Percentiles rank a stretch among this genome's conserved stretches.
Evolutionary conservation across 92 coral and sea anemone genomes (phyloP).

Genomic region (Epizoanthus fatuus): DNA sequence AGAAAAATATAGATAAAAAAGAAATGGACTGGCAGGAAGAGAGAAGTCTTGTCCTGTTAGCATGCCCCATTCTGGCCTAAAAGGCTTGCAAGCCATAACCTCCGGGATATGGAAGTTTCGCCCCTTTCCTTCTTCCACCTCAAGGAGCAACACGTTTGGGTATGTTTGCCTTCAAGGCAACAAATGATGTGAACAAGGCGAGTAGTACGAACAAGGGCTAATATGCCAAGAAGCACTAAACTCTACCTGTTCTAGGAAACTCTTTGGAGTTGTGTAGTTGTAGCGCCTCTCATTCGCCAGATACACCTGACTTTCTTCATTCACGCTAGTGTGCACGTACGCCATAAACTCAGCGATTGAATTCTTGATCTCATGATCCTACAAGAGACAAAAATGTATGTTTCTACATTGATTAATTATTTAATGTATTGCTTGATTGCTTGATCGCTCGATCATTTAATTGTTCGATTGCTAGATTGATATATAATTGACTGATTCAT

Average conservation of each 20-base stretch:
- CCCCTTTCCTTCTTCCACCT: too few relatives aligned
- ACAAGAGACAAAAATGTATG: background rate
- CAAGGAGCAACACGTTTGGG: too few relatives aligned
- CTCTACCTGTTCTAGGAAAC: conserved; percentile 98
- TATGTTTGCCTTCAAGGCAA: too few relatives aligned
- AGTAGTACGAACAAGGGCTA: background rate
- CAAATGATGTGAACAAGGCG: background rate
- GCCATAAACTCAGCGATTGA: conserved; percentile 99
- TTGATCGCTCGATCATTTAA: too few relatives aligned
- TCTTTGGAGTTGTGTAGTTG: conserved; percentile 99
- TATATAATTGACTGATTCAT: too few relatives aligned
- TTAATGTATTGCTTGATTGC: too few relatives aligned
- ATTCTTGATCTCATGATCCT: conserved; percentile 85
- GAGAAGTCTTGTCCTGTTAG: too few relatives aligned
- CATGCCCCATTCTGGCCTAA: too few relatives aligned
- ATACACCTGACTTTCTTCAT: conserved; percentile 94
- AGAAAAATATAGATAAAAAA: background rate
- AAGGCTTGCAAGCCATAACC: too few relatives aligned
- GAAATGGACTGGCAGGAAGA: background rate
- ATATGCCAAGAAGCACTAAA: background rate
- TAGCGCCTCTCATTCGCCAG: conserved; percentile 98
- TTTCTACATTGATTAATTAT: too few relatives aligned
- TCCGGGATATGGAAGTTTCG: too few relatives aligned
- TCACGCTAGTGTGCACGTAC: conserved; percentile 96
- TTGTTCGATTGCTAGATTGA: too few relatives aligned